Base-by-base conservation (phyloP, 2,888 invertebrate genomes). In the Caenorhabditis sp. region DNA sequence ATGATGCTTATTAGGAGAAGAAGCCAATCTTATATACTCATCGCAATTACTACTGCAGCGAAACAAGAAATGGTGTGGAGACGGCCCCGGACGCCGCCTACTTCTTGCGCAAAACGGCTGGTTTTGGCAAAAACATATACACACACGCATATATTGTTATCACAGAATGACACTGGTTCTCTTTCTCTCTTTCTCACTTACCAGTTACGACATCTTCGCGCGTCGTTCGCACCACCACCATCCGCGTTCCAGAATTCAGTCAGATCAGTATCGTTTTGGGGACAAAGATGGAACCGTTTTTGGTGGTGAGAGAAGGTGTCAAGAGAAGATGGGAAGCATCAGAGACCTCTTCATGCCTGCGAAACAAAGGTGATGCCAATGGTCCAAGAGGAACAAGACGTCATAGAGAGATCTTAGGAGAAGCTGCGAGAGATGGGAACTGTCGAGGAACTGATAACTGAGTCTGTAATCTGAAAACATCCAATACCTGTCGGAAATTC, bases 11-110 rank as follows among this genome's bases (percentile, higher is more conserved):
- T 69, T 60, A 53, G 58, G 47, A 51, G 68, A 61, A 71, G 40
- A 53, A 58, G 58, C 51, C 70, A 55, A 61, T 70, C 82, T 83
- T 83, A 74, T 71, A 83, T 83, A 83, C 82, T 79, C 69, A 76
- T 83, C 79, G 61, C 74, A 60, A 61, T 76, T 67, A 76, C 74
- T 74, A 72, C 55, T 55, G 53, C 50, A 53, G 37, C 51, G 32
- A 50, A 67, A 76, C 76, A 76, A 76, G 67, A 51, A 51, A 62
- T 71, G 26, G 4, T 70, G 37, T 13, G 58, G 22, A 28, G 65
- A 53, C 28, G 15, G n/a, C n/a, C 15, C 11, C 32, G 53, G 55
- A 74, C 67, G 76, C 65, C 76, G 51, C 67, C 72, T 62, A 35
- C 51, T 26, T 44, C 74, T 67, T 76, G 76, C 76, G 76, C 76